These are phyloP conservation scores for Leptinotarsa lineolata DNA, from an alignment of 1,140 invertebrate species.

Conservation along the genomic window DNA sequence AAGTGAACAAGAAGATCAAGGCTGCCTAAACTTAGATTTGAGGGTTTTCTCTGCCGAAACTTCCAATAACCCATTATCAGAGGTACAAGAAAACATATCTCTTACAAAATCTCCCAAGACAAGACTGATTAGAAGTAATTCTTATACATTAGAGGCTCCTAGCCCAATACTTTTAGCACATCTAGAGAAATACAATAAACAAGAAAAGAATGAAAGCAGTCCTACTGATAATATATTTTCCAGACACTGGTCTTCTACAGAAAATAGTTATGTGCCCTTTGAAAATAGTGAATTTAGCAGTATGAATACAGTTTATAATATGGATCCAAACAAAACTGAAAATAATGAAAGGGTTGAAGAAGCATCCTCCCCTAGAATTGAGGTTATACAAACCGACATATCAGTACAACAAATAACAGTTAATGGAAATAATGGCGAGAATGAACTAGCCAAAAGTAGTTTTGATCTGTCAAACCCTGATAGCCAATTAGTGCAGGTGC, in stretches of 20 bases:
- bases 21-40: background rate
- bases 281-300: constrained; percentile 34
- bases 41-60: no score
- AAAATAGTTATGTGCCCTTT: constrained; percentile 24
- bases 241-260: constrained; percentile 23
- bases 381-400: constrained; percentile 45
- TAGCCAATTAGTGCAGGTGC: constrained; percentile 39
- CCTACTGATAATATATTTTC: constrained; percentile 1
- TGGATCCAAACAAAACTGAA: constrained; percentile 11
- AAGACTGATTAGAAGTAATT: constrained; percentile 63
- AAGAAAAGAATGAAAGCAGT: background rate
- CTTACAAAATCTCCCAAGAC: constrained; percentile 41
- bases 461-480: constrained; percentile 34
- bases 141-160: constrained; percentile 65
- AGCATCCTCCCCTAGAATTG: constrained; percentile 34
- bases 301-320: constrained; percentile 33
- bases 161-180: constrained; percentile 66
- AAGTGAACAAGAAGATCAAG: background rate
- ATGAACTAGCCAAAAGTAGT: constrained; percentile 15
- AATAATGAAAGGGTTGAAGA: constrained; percentile 4
- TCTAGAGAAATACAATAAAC: constrained; percentile 32
- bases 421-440: constrained; percentile 28
- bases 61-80: background rate
- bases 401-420: constrained; percentile 44
- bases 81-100: background rate